Conservation (phyloP, 2,797 vertebrate species). For the Atherinosoma microstoma region DNA sequence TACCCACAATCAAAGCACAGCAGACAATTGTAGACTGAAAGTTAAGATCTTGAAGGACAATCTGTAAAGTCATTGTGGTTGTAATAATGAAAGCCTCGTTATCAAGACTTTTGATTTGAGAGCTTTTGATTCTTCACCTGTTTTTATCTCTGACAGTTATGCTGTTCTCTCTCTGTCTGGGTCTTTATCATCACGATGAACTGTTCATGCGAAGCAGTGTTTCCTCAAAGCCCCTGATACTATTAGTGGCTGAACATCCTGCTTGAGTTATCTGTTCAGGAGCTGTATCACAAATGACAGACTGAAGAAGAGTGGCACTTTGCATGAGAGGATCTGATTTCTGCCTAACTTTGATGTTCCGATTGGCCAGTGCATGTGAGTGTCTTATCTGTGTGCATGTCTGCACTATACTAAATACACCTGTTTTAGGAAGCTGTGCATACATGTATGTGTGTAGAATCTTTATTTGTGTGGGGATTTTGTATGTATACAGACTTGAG, state of each 20-base stretch:
- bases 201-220: constrained; percentile 59
- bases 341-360: constrained; percentile 43
- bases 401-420: constrained; percentile 9
- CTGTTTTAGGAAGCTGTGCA: constrained; percentile 2
- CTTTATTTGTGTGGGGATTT: background rate
- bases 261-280: constrained; percentile 51
- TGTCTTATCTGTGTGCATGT: constrained; percentile 28
- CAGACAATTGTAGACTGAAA: background rate
- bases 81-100: background rate
- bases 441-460: background rate
- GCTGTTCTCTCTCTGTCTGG: constrained; percentile 32
- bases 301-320: constrained; percentile 49
- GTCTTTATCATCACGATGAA: constrained; percentile 58
- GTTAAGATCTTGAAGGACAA: constrained; percentile 5
- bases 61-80: constrained; percentile 10
- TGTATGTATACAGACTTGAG: background rate
- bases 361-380: constrained; percentile 13
- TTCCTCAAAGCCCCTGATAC: constrained; percentile 62
- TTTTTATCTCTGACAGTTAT: constrained; percentile 48
- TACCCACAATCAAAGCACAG: background rate
- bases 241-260: constrained; percentile 52
- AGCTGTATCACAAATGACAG: constrained; percentile 53
- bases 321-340: constrained; percentile 49
- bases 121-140: constrained; percentile 42
- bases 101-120: constrained; percentile 46